Conservation (phyloP, 2,888 invertebrate genomes). For the Stenodera caucasica region DNA sequence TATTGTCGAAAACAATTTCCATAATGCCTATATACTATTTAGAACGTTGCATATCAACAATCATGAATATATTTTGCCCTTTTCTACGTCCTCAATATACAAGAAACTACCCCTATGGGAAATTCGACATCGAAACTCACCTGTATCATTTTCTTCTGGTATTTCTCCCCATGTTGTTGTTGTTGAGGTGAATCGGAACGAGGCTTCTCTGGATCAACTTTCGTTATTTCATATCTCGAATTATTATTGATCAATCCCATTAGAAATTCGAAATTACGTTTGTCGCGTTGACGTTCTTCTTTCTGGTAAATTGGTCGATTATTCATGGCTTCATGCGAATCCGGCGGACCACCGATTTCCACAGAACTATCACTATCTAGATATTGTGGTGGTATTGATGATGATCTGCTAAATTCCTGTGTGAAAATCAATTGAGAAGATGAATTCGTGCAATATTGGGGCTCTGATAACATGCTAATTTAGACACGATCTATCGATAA, state of each 20-base stretch:
- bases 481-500: background rate
- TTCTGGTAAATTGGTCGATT: conserved; percentile 47
- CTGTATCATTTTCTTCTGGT: background rate
- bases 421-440: background rate
- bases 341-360: conserved; percentile 41
- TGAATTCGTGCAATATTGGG: background rate
- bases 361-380: background rate
- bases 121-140: no score
- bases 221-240: conserved; percentile 51
- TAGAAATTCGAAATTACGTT: conserved; percentile 53
- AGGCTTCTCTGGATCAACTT: conserved; percentile 38
- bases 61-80: conserved; percentile 5
- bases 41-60: conserved; percentile 7
- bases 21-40: conserved; percentile 8
- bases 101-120: conserved; percentile 3
- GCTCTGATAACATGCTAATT: background rate
- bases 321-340: conserved; percentile 56
- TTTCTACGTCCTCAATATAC: background rate
- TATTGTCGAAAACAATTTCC: conserved; percentile 9
- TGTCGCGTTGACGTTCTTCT: conserved; percentile 42
- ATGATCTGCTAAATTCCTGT: background rate
- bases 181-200: no score
- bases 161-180: background rate
- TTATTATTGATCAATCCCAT: conserved; percentile 54
- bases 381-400: background rate